These are phyloP conservation scores for Eulemur rubriventer DNA, from an alignment of 2,797 vertebrate species.

Conservation along the genomic window DNA sequence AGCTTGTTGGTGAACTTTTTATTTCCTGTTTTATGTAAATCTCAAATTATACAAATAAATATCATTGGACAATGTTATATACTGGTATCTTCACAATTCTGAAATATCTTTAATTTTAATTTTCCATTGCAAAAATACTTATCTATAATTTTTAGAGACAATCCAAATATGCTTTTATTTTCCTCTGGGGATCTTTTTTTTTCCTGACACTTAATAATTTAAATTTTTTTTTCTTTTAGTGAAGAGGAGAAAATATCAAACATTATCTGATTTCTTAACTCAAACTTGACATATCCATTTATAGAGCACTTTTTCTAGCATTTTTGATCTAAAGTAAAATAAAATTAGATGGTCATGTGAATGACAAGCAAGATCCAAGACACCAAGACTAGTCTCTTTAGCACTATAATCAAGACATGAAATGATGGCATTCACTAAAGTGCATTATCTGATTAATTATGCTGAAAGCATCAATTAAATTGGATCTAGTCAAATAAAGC, in stretches of 20 bases:
- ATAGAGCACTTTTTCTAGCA: neutral
- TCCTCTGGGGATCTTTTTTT: neutral
- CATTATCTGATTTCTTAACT: neutral
- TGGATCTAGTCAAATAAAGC: constrained; percentile 68
- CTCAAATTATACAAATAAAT: neutral
- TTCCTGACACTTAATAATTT: neutral
- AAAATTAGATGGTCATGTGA: neutral
- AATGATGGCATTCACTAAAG: constrained; percentile 40
- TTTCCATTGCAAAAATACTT: neutral
- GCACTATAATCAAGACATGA: neutral
- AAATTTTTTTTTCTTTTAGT: neutral
- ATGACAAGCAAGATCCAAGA: neutral
- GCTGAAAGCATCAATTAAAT: constrained; percentile 64
- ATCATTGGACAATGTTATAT: neutral
- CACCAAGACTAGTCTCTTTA: neutral
- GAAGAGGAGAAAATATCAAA: neutral
- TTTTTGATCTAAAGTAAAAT: neutral
- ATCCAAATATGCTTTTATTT: neutral
- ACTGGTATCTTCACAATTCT: neutral
- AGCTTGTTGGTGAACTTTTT: neutral
- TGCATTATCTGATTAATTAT: constrained; percentile 72
- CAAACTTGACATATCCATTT: neutral
- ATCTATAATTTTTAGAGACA: neutral
- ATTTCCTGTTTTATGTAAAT: neutral
- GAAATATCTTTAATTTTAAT: neutral